Evolutionary conservation across 2,888 invertebrate species (phyloP).

Genomic region (Podotricha telesiphe): DNA sequence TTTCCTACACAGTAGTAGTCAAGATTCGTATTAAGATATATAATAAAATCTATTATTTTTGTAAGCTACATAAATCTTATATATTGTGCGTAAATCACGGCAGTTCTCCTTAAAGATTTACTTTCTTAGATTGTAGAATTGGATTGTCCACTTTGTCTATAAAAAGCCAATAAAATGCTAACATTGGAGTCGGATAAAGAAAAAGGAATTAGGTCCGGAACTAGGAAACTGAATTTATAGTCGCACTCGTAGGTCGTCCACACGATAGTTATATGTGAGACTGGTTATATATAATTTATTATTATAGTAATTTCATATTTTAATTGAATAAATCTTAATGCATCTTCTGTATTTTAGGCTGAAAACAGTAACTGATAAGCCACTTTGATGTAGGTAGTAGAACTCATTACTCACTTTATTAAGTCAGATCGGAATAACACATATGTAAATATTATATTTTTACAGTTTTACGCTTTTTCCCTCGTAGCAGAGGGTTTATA

Average conservation of each 20-base stretch:
- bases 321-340: too few species aligned
- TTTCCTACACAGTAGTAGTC: too few species aligned
- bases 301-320: too few species aligned
- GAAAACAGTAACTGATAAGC: too few species aligned
- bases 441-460: too few species aligned
- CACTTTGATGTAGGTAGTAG: too few species aligned
- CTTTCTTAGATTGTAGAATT: conserved; percentile 28
- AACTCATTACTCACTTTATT: too few species aligned
- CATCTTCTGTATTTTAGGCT: too few species aligned
- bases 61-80: neutral
- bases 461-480: too few species aligned
- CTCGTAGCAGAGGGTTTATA: too few species aligned
- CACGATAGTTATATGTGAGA: conserved; percentile 13
- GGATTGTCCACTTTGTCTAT: conserved; percentile 39
- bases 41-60: neutral
- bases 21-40: too few species aligned
- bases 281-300: neutral
- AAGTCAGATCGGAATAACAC: too few species aligned
- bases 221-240: conserved; percentile 50
- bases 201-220: conserved; percentile 49
- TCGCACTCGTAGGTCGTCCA: conserved; percentile 44
- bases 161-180: conserved; percentile 44
- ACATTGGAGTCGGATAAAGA: conserved; percentile 45
- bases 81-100: conserved; percentile 13
- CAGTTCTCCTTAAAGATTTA: conserved; percentile 33